Evolutionary conservation across 1,140 invertebrate species (phyloP).

Genomic region (Drosophila nannoptera): DNA sequence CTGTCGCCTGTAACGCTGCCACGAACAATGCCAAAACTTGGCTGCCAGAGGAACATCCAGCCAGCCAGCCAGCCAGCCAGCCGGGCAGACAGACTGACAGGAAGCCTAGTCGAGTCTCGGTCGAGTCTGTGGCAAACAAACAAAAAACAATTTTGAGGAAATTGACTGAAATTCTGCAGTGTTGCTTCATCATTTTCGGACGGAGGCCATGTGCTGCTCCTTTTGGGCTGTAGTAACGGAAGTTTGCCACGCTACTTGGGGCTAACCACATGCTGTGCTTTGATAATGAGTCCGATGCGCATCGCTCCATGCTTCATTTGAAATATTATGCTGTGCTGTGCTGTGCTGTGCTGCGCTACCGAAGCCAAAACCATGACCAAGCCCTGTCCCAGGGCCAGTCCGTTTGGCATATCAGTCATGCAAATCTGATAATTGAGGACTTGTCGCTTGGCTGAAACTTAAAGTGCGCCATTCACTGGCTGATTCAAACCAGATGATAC

Average conservation of each 20-base stretch:
- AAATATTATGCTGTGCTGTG: constrained; percentile 63
- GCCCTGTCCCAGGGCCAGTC: constrained; percentile 13
- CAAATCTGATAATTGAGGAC: constrained; percentile 77
- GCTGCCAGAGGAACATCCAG: constrained; percentile 8
- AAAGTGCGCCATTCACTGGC: constrained; percentile 47
- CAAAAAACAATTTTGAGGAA: constrained; percentile 77
- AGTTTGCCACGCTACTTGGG: constrained; percentile 59
- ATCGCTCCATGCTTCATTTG: constrained; percentile 65
- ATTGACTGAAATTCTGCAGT: constrained; percentile 78
- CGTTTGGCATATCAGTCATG: constrained; percentile 65
- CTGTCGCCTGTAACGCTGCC: constrained; percentile 70
- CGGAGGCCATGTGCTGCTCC: constrained; percentile 49
- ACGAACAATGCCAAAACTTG: constrained; percentile 59
- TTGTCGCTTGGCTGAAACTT: constrained; percentile 70
- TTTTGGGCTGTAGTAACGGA: constrained; percentile 31
- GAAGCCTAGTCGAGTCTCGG: constrained; percentile 54
- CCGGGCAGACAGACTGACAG: constrained; percentile 42
- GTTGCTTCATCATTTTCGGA: constrained; percentile 68
- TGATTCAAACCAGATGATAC: constrained; percentile 39
- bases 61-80: constrained; percentile 11
- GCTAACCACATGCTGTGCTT: constrained; percentile 77
- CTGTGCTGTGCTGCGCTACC: constrained; percentile 37
- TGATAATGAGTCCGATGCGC: constrained; percentile 64
- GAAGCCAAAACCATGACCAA: not conserved
- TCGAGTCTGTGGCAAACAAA: constrained; percentile 67